A percentile compares a stretch with the other conserved stretches of the same genome.
These are phyloP conservation scores for Streptopelia turtur DNA, from an alignment of 2,797 vertebrate genomes.

Conservation along the genomic window DNA sequence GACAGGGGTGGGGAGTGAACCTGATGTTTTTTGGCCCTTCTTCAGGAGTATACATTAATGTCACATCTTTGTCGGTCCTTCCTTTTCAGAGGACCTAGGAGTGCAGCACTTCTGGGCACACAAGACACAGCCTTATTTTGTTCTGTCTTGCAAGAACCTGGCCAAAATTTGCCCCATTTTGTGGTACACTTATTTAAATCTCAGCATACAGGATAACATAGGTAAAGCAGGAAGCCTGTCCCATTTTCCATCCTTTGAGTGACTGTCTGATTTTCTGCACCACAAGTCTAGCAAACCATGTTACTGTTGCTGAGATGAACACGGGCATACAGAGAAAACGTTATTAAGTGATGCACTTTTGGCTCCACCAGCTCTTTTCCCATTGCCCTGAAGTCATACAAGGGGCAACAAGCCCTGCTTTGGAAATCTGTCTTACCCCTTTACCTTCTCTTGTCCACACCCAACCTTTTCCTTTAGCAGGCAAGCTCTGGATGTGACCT, in stretches of 20 bases:
- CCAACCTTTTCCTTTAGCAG: background rate
- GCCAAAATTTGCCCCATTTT: background rate
- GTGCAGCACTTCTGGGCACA: background rate
- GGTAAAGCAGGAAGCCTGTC: background rate
- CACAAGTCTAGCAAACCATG: background rate
- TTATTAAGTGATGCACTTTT: background rate
- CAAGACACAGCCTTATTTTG: background rate
- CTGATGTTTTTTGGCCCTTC: background rate
- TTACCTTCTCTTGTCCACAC: background rate
- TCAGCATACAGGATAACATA: background rate
- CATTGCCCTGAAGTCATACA: background rate
- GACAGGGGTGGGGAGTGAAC: background rate
- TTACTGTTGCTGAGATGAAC: background rate
- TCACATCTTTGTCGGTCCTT: background rate
- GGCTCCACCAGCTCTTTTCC: background rate
- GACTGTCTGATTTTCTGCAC: background rate
- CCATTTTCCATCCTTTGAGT: background rate
- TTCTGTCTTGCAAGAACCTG: background rate
- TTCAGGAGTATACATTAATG: background rate
- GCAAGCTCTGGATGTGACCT: background rate
- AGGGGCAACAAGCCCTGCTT: background rate
- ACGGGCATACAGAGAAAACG: background rate
- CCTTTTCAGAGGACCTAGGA: background rate
- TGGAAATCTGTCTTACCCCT: background rate
- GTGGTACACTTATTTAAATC: background rate